Conservation (phyloP, 2,113 vertebrate genomes). For the Sclerurus mexicanus region DNA sequence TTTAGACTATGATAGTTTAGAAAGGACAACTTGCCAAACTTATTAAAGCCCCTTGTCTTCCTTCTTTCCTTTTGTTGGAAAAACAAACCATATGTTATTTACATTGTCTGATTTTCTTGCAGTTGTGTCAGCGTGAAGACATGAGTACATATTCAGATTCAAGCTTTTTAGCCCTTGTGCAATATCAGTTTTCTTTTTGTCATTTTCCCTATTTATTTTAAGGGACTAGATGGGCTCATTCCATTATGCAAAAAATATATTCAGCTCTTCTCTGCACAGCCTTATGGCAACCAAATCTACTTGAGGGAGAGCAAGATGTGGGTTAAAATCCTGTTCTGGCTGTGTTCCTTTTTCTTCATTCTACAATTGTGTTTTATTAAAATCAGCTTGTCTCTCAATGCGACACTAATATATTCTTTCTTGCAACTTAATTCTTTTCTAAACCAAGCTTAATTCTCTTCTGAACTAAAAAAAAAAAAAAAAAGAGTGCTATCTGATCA, state of each 20-base stretch:
- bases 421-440: slow-evolving; percentile 43
- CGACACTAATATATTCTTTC: slow-evolving; percentile 33
- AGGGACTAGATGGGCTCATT: slow-evolving; percentile 3
- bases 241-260: neutral
- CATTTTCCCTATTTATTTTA: slow-evolving; percentile 31
- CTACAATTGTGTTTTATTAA: slow-evolving; percentile 55
- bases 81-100: slow-evolving; percentile 66
- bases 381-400: slow-evolving; percentile 51
- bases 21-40: slow-evolving; percentile 51
- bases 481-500: slow-evolving; percentile 46
- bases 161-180: slow-evolving; percentile 13
- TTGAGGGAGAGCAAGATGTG: slow-evolving; percentile 18
- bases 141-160: neutral
- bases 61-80: slow-evolving; percentile 34
- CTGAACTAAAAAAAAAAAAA: neutral
- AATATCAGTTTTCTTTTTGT: slow-evolving; percentile 50
- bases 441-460: slow-evolving; percentile 17
- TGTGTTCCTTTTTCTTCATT: neutral
- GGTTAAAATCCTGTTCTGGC: slow-evolving; percentile 55
- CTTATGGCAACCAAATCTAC: slow-evolving; percentile 11
- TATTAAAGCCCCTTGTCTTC: slow-evolving; percentile 45
- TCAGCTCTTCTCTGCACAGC: neutral
- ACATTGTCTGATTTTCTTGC: slow-evolving; percentile 52
- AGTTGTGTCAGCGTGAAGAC: slow-evolving; percentile 6
- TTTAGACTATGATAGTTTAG: neutral